Evolutionary conservation across 2,113 vertebrate genomes (phyloP), one percentile per base, ranked within the genome.

Genomic region (Dicaeum eximium): DNA sequence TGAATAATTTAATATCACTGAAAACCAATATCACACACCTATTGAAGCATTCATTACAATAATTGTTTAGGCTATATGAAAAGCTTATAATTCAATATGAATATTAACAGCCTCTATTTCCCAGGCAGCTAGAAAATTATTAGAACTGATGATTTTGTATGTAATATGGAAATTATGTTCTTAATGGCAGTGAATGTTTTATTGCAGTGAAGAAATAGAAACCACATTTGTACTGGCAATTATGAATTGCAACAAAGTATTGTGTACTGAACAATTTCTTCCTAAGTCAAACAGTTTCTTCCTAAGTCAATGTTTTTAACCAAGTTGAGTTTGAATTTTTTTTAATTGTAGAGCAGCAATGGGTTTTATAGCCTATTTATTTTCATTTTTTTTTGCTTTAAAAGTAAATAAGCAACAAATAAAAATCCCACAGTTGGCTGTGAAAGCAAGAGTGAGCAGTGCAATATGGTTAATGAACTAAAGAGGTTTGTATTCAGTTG

Each of bases 1-100:
- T 93, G 74, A 95, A 88, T 95, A 91, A 95, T 96, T 92, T 95
- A 94, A 82, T 92, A 47, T 27, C 19, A 30, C 60, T 91, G 79
- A 80, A 95, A 97, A 85, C n/a, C 54, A 92, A 38, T 91, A 91
- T 65, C 66, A 24, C 27, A 65, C 30, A 88, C 42, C 42, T 91
- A 31, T 90, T 92, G 90, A 94, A 95, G 90, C 70, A 70, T 93
- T 91, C 78, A 93, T 91, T 95, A 44, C 30, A 91, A 31, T 87
- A 57, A 73, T 91, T 80, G 69, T 92, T 95, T 65, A 75, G 70
- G 33, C 50, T 75, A 23, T 80, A 62, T 80, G 67, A 81, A 95
- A 92, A 91, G 14, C 42, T 85, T 86, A 69, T 65, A 6, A 65
- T 87, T 85, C 70, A 25, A 50, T 91, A 66, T 37, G 30, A 77